Conservation (phyloP, 2,888 invertebrate genomes). For the Aphelenchoides bicaudatus region DNA sequence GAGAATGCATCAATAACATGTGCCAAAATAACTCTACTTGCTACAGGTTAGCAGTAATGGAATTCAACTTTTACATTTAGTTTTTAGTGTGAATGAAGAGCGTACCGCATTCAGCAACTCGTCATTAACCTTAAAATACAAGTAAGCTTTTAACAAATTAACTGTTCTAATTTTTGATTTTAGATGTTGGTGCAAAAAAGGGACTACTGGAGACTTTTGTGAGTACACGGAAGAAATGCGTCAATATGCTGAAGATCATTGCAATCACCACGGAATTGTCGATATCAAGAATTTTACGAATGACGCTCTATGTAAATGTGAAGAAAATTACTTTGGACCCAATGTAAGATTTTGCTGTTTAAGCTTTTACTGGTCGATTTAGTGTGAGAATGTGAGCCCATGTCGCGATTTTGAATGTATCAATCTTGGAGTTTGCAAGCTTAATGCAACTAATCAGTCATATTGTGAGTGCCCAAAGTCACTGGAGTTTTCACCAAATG, state of each 20-base stretch:
- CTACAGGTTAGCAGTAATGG: conserved; percentile 26
- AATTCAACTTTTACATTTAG: neutral
- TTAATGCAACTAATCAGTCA: conserved; percentile 16
- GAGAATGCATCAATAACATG: conserved; percentile 23
- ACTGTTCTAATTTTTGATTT: conserved; percentile 10
- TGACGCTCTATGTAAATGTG: conserved; percentile 24
- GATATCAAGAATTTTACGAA: neutral
- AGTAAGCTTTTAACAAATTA: conserved; percentile 11
- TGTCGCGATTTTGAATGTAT: conserved; percentile 32
- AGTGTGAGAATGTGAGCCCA: conserved; percentile 30
- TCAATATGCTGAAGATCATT: conserved; percentile 31
- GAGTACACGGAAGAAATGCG: conserved; percentile 33
- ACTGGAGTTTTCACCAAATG: conserved; percentile 12
- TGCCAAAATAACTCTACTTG: conserved; percentile 35
- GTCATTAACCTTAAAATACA: conserved; percentile 12
- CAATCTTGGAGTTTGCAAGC: conserved; percentile 25
- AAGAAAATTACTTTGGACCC: conserved; percentile 24
- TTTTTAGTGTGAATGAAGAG: conserved; percentile 1
- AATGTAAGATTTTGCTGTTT: conserved; percentile 19
- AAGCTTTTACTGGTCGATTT: conserved; percentile 5
- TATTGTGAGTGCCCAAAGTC: conserved; percentile 24
- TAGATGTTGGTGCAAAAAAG: conserved; percentile 33
- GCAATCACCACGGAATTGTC: conserved; percentile 30
- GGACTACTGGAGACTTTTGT: conserved; percentile 31
- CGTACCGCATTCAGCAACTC: neutral